phyloP scores from a whole-genome alignment of 1,140 invertebrate genomes.

The Maconellicoccus hirsutus region DNA sequence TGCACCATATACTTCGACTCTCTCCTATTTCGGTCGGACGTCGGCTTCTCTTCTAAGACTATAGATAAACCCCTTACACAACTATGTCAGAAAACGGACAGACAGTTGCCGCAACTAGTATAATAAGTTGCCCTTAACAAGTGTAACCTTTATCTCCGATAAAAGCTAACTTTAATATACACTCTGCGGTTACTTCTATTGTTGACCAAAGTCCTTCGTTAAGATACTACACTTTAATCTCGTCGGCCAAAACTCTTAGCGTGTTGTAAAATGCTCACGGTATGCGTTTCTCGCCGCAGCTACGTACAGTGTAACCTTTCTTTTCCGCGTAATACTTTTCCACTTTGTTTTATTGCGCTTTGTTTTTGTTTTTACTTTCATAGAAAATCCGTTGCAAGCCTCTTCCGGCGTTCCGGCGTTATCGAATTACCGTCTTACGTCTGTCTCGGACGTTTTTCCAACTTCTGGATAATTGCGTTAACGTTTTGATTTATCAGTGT shows the following conservation, averaged over 20 bases:
- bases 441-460: background rate
- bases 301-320: background rate
- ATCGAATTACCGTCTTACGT: background rate
- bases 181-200: conserved; percentile 3
- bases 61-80: background rate
- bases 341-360: no score
- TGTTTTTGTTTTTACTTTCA: no score
- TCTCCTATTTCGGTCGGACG: background rate
- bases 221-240: background rate
- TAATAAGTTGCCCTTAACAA: conserved; percentile 9
- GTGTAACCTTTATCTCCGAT: background rate
- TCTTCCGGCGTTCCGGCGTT: background rate
- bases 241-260: background rate
- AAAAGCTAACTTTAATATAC: conserved; percentile 5
- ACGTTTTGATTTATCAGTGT: background rate
- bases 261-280: background rate
- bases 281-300: background rate
- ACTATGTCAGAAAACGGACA: background rate
- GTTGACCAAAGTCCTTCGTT: conserved; percentile 2
- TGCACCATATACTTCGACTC: background rate
- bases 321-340: no score
- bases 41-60: no score
- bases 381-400: no score
- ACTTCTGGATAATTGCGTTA: background rate
- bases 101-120: background rate